Base-by-base conservation (phyloP, 2,888 invertebrate species). In the Ariolimax columbianus region DNA sequence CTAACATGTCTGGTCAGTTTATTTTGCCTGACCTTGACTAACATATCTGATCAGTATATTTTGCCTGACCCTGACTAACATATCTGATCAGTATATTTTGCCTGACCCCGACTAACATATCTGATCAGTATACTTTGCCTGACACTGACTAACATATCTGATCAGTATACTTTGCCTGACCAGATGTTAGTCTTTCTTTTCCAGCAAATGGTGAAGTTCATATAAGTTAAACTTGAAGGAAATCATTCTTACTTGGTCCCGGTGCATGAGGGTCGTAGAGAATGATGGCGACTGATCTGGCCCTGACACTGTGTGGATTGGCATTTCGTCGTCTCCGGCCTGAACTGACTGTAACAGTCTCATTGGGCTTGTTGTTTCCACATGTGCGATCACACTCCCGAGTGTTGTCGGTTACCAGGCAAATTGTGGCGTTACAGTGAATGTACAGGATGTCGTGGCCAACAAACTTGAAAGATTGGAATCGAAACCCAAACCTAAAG, bases 381-480 rank as follows among this genome's bases (percentile, higher is more conserved):
- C 92, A 92, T 66, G 89, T 91, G 9, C 91, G 81, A 86, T 92
- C 91, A 86, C 92, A 92, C 30, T 90, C 87, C 1, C 85, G 85
- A 26, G 82, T 88, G 75, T 89, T 89, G 77, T 92, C 93, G 0
- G 87, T 78, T 0, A 86, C 72, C 3, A 88, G 84, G 84, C 93
- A 93, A n/a, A 93, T 90, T 72, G 89, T 88, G 9, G 91, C 91
- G 47, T 90, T 87, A 85, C 92, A 93, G 86, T 92, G 92, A 0
- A 93, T 83, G 81, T 90, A 90, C 23, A 92, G 89, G 47, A 87
- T 78, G 26, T 86, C 77, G 63, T 83, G 89, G 40, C 88, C 86
- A 0, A 89, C 87, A 88, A 93, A 93, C 73, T 88, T 88, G 83
- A 93, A 91, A 2, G 92, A 90, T 87, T 90, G 90, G 83, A 91